These are phyloP conservation scores for Mycalesis mineus DNA, from an alignment of 2,888 invertebrate genomes.

Conservation along the genomic window DNA sequence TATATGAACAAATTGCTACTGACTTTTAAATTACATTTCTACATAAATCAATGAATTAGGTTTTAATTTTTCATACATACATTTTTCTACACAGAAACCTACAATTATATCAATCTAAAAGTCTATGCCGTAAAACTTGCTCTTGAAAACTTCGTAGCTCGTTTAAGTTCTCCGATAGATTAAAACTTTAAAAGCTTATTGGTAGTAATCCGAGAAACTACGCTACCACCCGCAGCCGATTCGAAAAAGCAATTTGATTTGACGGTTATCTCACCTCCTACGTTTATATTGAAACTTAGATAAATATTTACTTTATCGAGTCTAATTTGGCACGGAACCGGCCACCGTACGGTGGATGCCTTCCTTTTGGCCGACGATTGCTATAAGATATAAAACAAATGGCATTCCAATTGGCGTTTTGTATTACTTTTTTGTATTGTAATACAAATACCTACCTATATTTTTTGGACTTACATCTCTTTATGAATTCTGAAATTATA, in stretches of 20 bases:
- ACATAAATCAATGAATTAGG: too few relatives aligned
- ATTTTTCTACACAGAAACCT: background rate
- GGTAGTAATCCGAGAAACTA: slow-evolving; percentile 55
- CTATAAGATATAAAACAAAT: slow-evolving; percentile 28
- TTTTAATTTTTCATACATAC: too few relatives aligned
- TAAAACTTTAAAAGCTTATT: slow-evolving; percentile 38
- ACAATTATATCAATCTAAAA: background rate
- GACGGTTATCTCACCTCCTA: slow-evolving; percentile 74
- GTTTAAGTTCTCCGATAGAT: slow-evolving; percentile 26
- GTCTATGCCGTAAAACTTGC: background rate
- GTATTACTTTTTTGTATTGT: background rate
- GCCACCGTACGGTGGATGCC: slow-evolving; percentile 50
- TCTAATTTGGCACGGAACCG: slow-evolving; percentile 74
- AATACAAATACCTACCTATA: too few relatives aligned
- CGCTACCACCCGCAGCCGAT: slow-evolving; percentile 66
- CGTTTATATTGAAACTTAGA: slow-evolving; percentile 76
- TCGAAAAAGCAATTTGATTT: slow-evolving; percentile 72
- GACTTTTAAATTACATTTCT: too few relatives aligned
- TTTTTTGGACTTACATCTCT: too few relatives aligned
- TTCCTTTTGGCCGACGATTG: slow-evolving; percentile 41
- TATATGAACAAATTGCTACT: too few relatives aligned
- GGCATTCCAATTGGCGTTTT: slow-evolving; percentile 10
- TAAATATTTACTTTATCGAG: slow-evolving; percentile 76
- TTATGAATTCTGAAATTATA: too few relatives aligned
- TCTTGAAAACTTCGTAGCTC: slow-evolving; percentile 16